Evolutionary conservation across 1,140 invertebrate genomes (phyloP).

Genomic region (Halictus rubicundus): DNA sequence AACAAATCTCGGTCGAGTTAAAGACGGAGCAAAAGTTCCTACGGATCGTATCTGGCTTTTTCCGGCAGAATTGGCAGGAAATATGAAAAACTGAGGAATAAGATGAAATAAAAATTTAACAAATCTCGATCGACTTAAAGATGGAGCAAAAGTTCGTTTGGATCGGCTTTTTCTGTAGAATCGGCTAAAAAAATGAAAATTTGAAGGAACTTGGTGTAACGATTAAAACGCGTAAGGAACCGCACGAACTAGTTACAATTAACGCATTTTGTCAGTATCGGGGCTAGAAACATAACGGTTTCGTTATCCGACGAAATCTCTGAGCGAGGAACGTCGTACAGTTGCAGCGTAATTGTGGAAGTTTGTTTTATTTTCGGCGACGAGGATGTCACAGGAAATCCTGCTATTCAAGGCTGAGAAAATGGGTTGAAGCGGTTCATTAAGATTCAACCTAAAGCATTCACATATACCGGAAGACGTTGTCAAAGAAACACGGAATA

Average conservation of each 20-base stretch:
- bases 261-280: constrained; percentile 13
- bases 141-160: too few relatives aligned
- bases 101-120: too few relatives aligned
- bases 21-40: too few relatives aligned
- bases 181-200: too few relatives aligned
- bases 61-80: too few relatives aligned
- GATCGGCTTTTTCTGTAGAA: too few relatives aligned
- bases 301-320: constrained; percentile 34
- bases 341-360: constrained; percentile 28
- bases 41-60: too few relatives aligned
- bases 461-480: not conserved
- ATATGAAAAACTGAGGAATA: too few relatives aligned
- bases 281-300: constrained; percentile 27
- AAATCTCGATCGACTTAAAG: too few relatives aligned
- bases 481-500: not conserved
- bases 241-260: not conserved
- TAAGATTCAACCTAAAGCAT: not conserved
- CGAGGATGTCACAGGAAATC: constrained; percentile 40
- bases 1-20: too few relatives aligned
- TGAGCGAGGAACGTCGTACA: not conserved
- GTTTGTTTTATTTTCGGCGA: constrained; percentile 37
- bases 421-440: constrained; percentile 42
- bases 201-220: too few relatives aligned
- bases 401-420: constrained; percentile 33
- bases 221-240: not conserved